Conservation (phyloP, 35 echinoderm and acorn worm genomes). For the Patiria miniata region DNA sequence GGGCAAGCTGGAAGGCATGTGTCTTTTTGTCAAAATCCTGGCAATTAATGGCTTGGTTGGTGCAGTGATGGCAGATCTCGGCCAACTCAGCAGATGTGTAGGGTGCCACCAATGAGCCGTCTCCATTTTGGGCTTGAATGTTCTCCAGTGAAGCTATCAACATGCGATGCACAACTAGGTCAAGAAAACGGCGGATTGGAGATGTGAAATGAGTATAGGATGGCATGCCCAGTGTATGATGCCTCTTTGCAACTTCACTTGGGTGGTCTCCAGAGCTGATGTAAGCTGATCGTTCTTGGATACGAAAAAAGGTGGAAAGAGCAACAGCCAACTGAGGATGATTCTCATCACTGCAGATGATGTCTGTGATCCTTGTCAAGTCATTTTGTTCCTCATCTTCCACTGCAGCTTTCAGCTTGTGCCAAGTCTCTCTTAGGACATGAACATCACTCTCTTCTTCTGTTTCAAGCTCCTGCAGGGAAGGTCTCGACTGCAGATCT, state of each 20-base stretch:
- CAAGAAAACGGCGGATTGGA: slow-evolving; percentile 85
- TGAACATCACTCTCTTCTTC: slow-evolving; percentile 1
- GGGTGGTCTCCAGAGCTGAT: slow-evolving; percentile 53
- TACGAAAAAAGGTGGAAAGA: slow-evolving; percentile 41
- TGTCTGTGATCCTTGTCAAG: slow-evolving; percentile 41
- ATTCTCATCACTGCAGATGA: slow-evolving; percentile 69
- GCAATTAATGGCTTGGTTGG: slow-evolving; percentile 61
- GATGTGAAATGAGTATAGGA: slow-evolving; percentile 93
- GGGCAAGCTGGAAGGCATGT: slow-evolving; percentile 33
- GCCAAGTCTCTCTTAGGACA: slow-evolving; percentile 32
- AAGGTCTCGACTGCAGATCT: slow-evolving; percentile 3
- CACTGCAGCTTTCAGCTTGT: not conserved
- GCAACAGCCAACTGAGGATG: slow-evolving; percentile 81
- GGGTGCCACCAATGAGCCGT: slow-evolving; percentile 13
- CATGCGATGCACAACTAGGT: slow-evolving; percentile 88
- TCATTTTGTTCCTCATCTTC: slow-evolving; percentile 30
- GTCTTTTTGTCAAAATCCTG: slow-evolving; percentile 64
- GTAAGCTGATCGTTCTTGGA: slow-evolving; percentile 69
- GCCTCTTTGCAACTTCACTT: slow-evolving; percentile 15
- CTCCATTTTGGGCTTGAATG: not conserved
- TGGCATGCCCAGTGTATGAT: slow-evolving; percentile 68
- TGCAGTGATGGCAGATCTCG: slow-evolving; percentile 75
- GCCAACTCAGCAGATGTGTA: slow-evolving; percentile 64
- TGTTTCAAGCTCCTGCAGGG: not conserved
- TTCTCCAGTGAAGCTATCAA: slow-evolving; percentile 35